Evolutionary conservation across 2,888 invertebrate genomes (phyloP).

Genomic region (Pheosia tremula): DNA sequence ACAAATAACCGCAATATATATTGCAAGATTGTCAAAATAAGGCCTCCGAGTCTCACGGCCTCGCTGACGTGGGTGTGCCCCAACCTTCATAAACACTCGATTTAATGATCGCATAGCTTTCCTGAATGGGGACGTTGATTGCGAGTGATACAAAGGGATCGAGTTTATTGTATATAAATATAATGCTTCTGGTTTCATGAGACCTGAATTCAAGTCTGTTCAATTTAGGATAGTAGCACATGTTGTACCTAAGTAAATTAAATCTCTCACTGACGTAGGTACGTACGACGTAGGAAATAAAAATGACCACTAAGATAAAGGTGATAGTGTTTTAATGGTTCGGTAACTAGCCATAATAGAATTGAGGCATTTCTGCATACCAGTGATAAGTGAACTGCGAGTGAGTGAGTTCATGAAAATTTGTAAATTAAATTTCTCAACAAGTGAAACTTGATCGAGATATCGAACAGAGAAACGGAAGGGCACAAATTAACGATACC

Average conservation of each 20-base stretch:
- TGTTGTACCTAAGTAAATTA: too few relatives aligned
- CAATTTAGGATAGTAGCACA: too few relatives aligned
- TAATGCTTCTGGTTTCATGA: conserved; percentile 9
- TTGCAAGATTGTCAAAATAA: not conserved
- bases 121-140: conserved; percentile 38
- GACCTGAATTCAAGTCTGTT: conserved; percentile 7
- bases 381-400: too few relatives aligned
- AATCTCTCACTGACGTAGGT: too few relatives aligned
- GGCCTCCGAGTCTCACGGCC: not conserved
- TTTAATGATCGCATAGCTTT: conserved; percentile 42
- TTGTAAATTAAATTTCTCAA: conserved; percentile 32
- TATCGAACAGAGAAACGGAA: conserved; percentile 38
- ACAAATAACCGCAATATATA: not conserved
- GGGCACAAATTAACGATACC: conserved; percentile 58
- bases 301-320: too few relatives aligned
- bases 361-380: too few relatives aligned
- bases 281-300: too few relatives aligned
- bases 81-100: not conserved
- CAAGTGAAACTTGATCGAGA: conserved; percentile 42
- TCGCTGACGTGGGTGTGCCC: not conserved
- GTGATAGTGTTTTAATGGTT: too few relatives aligned
- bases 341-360: too few relatives aligned
- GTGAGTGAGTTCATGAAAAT: conserved; percentile 1
- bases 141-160: conserved; percentile 40
- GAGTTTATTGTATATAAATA: conserved; percentile 41